Evolutionary conservation across 2,113 vertebrate genomes (phyloP).

Genomic region (Ondatra zibethicus): DNA sequence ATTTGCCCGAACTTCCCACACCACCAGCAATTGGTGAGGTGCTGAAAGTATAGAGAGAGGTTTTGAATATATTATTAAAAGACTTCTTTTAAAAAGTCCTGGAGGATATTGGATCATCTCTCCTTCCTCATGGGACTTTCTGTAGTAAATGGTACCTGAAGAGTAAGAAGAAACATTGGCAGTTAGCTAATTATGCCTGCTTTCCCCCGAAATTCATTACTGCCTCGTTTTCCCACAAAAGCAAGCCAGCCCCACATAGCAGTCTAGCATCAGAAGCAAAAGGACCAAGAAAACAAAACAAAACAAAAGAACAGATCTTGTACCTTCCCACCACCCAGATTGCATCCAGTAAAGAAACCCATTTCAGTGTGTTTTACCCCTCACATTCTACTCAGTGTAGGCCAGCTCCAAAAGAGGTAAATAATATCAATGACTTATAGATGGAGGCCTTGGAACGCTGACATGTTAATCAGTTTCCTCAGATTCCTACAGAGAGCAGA

Average conservation of each 20-base stretch:
- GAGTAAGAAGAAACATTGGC: neutral
- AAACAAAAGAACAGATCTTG: neutral
- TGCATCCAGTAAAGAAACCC: too few relatives aligned
- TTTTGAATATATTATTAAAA: neutral
- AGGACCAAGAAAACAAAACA: neutral
- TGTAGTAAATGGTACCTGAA: neutral
- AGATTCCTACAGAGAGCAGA: neutral
- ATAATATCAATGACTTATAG: neutral
- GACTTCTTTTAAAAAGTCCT: neutral
- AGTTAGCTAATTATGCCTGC: neutral
- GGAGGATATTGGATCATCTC: neutral
- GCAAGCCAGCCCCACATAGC: fast-evolving
- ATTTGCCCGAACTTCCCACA: neutral
- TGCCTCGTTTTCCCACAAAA: neutral
- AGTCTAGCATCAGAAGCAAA: too few relatives aligned
- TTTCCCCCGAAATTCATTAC: neutral
- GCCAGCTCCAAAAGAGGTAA: neutral
- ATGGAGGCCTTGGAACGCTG: neutral
- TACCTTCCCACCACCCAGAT: neutral
- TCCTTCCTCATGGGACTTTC: neutral
- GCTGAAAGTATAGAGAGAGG: neutral
- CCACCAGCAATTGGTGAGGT: fast-evolving
- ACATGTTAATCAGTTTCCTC: neutral
- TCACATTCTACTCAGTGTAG: neutral
- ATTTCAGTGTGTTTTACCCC: neutral